phyloP scores from a whole-genome alignment of 2,888 invertebrate genomes.

The Acrobasis suavella region DNA sequence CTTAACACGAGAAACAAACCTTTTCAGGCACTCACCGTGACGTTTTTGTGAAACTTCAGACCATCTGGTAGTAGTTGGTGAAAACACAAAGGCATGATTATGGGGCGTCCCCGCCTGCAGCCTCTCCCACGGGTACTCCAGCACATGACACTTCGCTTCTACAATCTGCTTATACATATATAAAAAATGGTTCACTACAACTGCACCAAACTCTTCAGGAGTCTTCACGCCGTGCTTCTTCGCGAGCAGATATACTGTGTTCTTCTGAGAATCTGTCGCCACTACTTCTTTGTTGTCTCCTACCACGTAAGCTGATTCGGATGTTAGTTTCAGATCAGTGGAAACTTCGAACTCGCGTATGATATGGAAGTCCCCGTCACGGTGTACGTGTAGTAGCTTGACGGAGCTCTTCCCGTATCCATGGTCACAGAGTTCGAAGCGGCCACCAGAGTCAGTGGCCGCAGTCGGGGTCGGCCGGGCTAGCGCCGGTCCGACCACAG shows the following conservation, averaged over 20 bases:
- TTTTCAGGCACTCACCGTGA: conserved; percentile 79
- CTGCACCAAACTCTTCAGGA: conserved; percentile 89
- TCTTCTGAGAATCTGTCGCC: conserved; percentile 92
- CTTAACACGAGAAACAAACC: background rate
- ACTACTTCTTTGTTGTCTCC: conserved; percentile 92
- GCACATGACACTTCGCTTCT: conserved; percentile 86
- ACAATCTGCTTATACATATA: conserved; percentile 88
- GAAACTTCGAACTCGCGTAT: conserved; percentile 88
- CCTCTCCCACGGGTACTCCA: conserved; percentile 90
- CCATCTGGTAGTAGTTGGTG: conserved; percentile 85
- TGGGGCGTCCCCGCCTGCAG: conserved; percentile 82
- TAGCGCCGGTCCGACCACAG: conserved; percentile 30
- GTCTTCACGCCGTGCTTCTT: conserved; percentile 89
- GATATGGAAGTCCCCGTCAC: conserved; percentile 85
- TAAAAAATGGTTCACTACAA: conserved; percentile 89
- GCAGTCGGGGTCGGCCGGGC: conserved; percentile 56
- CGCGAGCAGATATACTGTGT: conserved; percentile 90
- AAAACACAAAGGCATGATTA: conserved; percentile 89
- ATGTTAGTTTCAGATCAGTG: conserved; percentile 86
- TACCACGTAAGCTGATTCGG: conserved; percentile 86
- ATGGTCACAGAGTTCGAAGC: conserved; percentile 84
- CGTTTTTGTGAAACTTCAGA: conserved; percentile 86
- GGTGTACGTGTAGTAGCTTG: conserved; percentile 87
- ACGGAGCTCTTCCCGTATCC: conserved; percentile 90
- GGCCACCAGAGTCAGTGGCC: conserved; percentile 70